Base-by-base conservation (phyloP, 2,113 vertebrate species). In the Oncorhynchus gorbuscha region DNA sequence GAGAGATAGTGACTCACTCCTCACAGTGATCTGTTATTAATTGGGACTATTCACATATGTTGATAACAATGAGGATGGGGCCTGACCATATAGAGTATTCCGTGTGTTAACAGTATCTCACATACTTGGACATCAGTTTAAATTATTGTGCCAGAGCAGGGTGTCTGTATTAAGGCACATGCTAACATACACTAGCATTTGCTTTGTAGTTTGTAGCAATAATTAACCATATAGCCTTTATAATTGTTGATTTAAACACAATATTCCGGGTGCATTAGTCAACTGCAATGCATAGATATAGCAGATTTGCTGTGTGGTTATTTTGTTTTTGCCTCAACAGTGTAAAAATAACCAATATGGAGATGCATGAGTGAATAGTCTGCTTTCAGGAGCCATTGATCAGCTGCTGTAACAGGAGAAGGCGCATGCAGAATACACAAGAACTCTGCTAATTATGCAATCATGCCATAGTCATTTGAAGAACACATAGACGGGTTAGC, bases 291-390 rank as follows among this genome's bases (percentile, higher is more conserved):
- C 58, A 18, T 61, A 20, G n/a, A n/a, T 4, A 18, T 61, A 14
- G 1, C 58, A 14, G 58, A 22, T 32, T 32, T 14, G 14, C 14
- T 67, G n/a, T 48, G 16, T 35, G 35, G 35, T 80, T 35, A 13
- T 51, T 71, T 49, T 70, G 58, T 73, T 65, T 80, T 74, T 8
- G 6, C 30, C 26, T 39, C 72, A 83, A 62, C 85, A 95, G 95
- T 84, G 78, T 35, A 95, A 96, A 89, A 93, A 94, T 84, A 96
- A 95, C 87, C 93, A 94, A 81, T 96, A 96, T 6, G 95, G 95
- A 83, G 95, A 96, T 82, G 81, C 93, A 76, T 95, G 95, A 96
- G 28, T 96, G 90, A 94, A 85, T 1, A 9, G 61, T 39, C 35
- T 18, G 1, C 26, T 20, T 26, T 6, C 3, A 6, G 58, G 20